A percentile compares a stretch with the other conserved stretches of the same genome.
Evolutionary conservation across 2,113 vertebrate genomes (phyloP).

Genomic region (Desmodus rotundus): DNA sequence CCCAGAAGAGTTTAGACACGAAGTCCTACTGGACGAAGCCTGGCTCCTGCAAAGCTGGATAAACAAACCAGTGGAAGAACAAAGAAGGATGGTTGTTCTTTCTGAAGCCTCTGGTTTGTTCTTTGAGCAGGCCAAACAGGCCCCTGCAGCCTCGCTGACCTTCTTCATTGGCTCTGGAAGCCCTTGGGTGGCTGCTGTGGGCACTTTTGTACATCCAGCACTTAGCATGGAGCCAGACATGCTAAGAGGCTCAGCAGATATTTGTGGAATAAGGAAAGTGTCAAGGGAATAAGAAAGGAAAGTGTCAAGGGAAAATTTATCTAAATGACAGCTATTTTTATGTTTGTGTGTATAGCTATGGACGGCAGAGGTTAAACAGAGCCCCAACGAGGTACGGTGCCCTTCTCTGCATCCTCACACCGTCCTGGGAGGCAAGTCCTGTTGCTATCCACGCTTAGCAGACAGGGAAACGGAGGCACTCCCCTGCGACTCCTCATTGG

Average conservation of each 20-base stretch:
- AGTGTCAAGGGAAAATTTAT: background rate
- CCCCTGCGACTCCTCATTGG: fast-evolving
- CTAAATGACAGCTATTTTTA: background rate
- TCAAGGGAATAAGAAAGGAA: too few species aligned
- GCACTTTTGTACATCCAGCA: background rate
- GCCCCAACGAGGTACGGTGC: fast-evolving
- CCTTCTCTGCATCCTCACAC: background rate
- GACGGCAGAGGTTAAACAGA: background rate
- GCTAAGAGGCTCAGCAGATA: background rate
- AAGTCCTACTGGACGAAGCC: background rate
- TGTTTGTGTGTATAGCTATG: background rate
- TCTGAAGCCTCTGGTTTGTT: background rate
- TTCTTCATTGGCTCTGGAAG: background rate
- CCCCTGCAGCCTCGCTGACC: background rate
- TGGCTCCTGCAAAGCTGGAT: background rate
- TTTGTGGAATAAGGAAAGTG: background rate
- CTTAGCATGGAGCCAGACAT: background rate
- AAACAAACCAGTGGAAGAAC: background rate
- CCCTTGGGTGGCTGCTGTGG: background rate
- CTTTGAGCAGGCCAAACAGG: background rate
- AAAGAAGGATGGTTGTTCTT: background rate
- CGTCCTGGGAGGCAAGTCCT: background rate
- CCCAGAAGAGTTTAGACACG: background rate
- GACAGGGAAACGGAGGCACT: background rate
- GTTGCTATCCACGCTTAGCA: background rate